phyloP scores from a whole-genome alignment of 2,797 vertebrate species.

The Periparus ater region DNA sequence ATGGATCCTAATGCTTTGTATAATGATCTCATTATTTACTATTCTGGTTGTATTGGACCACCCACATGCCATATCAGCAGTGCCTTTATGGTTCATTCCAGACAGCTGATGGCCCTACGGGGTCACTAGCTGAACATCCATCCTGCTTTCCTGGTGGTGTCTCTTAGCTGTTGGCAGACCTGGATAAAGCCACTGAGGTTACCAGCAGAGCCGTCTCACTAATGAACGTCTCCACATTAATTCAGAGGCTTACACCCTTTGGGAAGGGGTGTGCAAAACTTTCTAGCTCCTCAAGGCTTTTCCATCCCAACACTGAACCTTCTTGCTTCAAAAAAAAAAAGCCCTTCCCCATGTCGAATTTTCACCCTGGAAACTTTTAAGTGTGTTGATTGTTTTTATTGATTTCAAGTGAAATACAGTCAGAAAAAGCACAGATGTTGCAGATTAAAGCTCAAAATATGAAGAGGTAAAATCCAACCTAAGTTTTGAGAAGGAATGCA shows the following conservation, averaged over 20 bases:
- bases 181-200: neutral
- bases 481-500: neutral
- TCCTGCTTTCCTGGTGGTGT: neutral
- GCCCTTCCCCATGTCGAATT: neutral
- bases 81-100: neutral
- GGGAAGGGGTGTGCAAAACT: neutral
- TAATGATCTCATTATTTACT: neutral
- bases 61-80: neutral
- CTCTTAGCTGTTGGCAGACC: neutral
- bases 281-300: neutral
- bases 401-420: neutral
- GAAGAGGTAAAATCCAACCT: neutral
- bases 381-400: neutral
- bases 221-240: neutral
- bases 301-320: neutral
- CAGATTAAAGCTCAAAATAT: neutral
- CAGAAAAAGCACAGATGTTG: neutral
- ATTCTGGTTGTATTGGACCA: neutral
- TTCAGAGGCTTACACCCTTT: neutral
- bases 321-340: neutral
- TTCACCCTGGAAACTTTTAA: neutral
- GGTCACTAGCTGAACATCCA: neutral
- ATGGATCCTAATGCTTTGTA: neutral
- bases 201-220: rapidly evolving
- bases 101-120: neutral